Percentiles rank a stretch among this genome's conserved stretches.
These are phyloP conservation scores for Nebria brevicollis DNA, from an alignment of 2,888 invertebrate species.

Conservation along the genomic window DNA sequence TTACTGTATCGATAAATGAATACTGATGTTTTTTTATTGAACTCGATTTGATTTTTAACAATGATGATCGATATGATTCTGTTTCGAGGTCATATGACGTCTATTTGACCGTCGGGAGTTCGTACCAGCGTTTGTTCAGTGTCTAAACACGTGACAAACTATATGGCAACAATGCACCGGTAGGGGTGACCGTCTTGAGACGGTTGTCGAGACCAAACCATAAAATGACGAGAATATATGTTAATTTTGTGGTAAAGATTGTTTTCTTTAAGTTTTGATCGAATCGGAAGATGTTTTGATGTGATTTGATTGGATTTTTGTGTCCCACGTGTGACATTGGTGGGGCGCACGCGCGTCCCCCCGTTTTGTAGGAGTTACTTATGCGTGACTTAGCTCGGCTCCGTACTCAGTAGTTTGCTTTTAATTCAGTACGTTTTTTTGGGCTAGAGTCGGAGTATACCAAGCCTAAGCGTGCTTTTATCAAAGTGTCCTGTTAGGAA, in stretches of 20 bases:
- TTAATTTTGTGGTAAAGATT: too few relatives aligned
- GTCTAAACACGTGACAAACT: neutral
- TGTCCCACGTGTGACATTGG: neutral
- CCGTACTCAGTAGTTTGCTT: neutral
- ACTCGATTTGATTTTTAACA: too few relatives aligned
- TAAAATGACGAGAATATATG: neutral
- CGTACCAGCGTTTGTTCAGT: neutral
- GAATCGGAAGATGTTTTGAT: too few relatives aligned
- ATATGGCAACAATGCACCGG: neutral
- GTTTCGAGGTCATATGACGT: slow-evolving; percentile 16
- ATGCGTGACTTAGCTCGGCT: neutral
- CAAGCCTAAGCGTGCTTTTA: slow-evolving; percentile 19
- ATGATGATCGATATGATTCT: neutral
- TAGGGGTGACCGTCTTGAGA: neutral
- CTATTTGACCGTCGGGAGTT: neutral
- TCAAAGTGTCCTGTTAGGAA: slow-evolving; percentile 27
- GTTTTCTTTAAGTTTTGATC: too few relatives aligned
- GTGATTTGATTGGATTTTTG: too few relatives aligned
- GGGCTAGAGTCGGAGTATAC: slow-evolving; percentile 31
- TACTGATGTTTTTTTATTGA: too few relatives aligned
- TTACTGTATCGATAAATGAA: too few relatives aligned
- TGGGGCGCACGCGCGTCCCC: neutral
- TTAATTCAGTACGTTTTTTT: neutral
- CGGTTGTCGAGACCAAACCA: too few relatives aligned
- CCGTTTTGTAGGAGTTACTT: neutral